phyloP scores from a whole-genome alignment of 1,140 invertebrate genomes.

The Listronotus bonariensis region DNA sequence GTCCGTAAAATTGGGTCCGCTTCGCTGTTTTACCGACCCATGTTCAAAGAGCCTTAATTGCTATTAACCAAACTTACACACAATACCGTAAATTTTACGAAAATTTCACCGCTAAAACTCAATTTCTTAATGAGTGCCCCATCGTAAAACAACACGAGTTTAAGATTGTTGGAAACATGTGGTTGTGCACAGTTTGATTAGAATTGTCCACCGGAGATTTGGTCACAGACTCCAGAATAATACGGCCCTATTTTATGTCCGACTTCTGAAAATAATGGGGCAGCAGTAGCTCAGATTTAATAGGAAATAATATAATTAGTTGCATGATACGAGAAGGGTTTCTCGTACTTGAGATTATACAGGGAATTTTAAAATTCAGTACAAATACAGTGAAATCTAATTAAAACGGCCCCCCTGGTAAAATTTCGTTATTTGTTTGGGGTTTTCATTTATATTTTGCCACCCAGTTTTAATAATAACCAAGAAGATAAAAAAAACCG shows the following conservation, averaged over 20 bases:
- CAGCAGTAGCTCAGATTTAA: constrained; percentile 9
- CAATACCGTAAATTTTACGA: not conserved
- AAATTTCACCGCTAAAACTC: constrained; percentile 13
- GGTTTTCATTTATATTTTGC: too few species aligned
- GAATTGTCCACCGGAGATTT: constrained; percentile 24
- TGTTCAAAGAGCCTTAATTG: too few species aligned
- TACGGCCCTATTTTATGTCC: constrained; percentile 4
- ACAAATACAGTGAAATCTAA: too few species aligned
- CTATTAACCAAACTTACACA: too few species aligned
- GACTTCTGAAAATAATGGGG: constrained; percentile 17
- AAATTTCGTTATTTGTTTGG: too few species aligned
- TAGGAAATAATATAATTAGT: constrained; percentile 27
- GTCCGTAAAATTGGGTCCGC: too few species aligned
- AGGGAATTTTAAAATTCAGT: too few species aligned
- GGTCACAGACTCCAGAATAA: constrained; percentile 2
- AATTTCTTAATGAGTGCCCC: constrained; percentile 16
- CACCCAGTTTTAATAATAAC: too few species aligned
- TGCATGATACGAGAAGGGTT: not conserved
- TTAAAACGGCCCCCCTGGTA: too few species aligned
- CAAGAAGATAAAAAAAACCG: too few species aligned
- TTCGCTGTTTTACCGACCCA: too few species aligned
- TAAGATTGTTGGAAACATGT: constrained; percentile 27
- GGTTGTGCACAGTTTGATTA: constrained; percentile 24
- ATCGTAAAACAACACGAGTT: constrained; percentile 24
- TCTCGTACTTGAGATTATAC: too few species aligned